A percentile compares a stretch with the other conserved stretches of the same genome.
Conservation (phyloP, 2,888 invertebrate species). For the Lucinisca nassula region DNA sequence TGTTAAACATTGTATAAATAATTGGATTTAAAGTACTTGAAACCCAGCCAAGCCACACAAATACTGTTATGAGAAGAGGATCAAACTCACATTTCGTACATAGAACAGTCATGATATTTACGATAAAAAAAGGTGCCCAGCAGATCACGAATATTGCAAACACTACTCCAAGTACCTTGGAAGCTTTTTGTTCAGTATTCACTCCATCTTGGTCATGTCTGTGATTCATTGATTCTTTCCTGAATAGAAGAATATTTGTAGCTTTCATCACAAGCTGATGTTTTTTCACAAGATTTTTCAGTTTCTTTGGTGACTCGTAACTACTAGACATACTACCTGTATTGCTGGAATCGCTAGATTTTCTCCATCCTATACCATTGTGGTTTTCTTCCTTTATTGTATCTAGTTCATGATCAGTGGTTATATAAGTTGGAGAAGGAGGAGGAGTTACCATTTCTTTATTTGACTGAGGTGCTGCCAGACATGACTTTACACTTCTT, state of each 20-base stretch:
- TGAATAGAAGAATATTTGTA: slow-evolving; percentile 83
- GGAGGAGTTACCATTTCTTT: slow-evolving; percentile 55
- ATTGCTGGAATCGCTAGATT: slow-evolving; percentile 36
- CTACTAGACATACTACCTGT: slow-evolving; percentile 56
- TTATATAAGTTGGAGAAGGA: slow-evolving; percentile 56
- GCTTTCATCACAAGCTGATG: slow-evolving; percentile 85
- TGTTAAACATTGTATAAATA: slow-evolving; percentile 88
- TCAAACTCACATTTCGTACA: slow-evolving; percentile 93
- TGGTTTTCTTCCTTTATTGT: slow-evolving; percentile 61
- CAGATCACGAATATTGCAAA: slow-evolving; percentile 87
- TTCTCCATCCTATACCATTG: slow-evolving; percentile 33
- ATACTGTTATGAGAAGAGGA: slow-evolving; percentile 84
- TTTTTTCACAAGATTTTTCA: slow-evolving; percentile 81
- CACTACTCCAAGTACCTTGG: slow-evolving; percentile 91
- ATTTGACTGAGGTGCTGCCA: slow-evolving; percentile 9
- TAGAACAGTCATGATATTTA: slow-evolving; percentile 88
- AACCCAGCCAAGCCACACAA: slow-evolving; percentile 87
- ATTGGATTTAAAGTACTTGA: slow-evolving; percentile 88
- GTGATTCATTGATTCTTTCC: slow-evolving; percentile 64
- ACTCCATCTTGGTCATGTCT: slow-evolving; percentile 87
- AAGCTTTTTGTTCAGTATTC: slow-evolving; percentile 97
- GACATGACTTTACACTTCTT: slow-evolving; percentile 35
- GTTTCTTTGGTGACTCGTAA: slow-evolving; percentile 72
- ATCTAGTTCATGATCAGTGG: slow-evolving; percentile 40
- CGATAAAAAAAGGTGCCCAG: slow-evolving; percentile 88